These are phyloP conservation scores for Galeopsomyia nigrocyanea DNA, from an alignment of 2,888 invertebrate species.

Conservation along the genomic window DNA sequence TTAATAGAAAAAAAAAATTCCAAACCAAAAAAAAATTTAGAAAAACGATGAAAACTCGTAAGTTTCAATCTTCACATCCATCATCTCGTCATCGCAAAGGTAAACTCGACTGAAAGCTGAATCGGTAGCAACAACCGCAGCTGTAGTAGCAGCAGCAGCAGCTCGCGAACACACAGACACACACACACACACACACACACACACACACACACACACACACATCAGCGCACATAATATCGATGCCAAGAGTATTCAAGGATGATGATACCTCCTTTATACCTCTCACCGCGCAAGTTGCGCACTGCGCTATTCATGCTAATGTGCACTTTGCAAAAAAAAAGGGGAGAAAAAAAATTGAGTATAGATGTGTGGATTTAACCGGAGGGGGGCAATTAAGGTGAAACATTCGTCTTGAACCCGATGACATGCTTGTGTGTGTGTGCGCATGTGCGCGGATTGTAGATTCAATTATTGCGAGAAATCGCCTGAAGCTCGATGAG, in stretches of 20 bases:
- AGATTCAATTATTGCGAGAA: slow-evolving; percentile 16
- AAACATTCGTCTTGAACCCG: slow-evolving; percentile 29
- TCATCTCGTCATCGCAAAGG: too few species aligned
- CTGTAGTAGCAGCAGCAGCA: too few species aligned
- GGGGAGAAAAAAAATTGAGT: background rate
- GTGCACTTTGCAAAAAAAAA: background rate
- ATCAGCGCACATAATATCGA: slow-evolving; percentile 40
- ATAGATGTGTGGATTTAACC: background rate
- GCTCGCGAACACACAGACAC: background rate
- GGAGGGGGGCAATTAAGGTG: slow-evolving; percentile 33
- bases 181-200: background rate
- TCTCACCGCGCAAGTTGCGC: slow-evolving; percentile 20
- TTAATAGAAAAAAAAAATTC: too few species aligned
- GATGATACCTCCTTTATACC: slow-evolving; percentile 31
- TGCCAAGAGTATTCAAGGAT: slow-evolving; percentile 37
- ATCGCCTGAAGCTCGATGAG: background rate
- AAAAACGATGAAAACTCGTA: too few species aligned
- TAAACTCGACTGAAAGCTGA: too few species aligned
- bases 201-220: background rate
- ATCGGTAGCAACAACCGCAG: too few species aligned
- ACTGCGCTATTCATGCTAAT: background rate
- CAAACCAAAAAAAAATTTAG: too few species aligned
- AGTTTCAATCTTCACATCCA: too few species aligned
- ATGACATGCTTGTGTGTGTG: slow-evolving; percentile 11
- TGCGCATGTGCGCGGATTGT: background rate